Base-by-base conservation (phyloP, 2,888 invertebrate genomes). In the Mellilla xanthometata region DNA sequence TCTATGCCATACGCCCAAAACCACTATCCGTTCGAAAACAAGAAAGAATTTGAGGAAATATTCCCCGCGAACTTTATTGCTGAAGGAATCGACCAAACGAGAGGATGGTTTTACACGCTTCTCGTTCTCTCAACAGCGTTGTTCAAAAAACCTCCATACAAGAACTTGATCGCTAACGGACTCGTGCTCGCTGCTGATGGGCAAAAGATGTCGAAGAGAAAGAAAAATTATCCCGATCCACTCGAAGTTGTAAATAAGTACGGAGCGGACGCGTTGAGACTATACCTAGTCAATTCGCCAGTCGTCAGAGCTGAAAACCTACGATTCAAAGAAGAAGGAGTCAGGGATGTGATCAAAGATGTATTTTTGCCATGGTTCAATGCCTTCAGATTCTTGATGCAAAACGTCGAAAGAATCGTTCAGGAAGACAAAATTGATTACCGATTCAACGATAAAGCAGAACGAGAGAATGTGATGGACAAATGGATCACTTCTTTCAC, bases 31-130 rank as follows among this genome's bases (percentile, higher is more conserved):
- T 99, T 99, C 80, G 97, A 99, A 77, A 95, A 95, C 66, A 92
- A 92, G 58, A 95, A 95, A 69, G 94, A 95, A 42, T 99, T 99
- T 77, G 94, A 96, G 53, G 95, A 95, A 26, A 92, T 93, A 54
- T 99, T 99, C 72, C 99, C 99, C 0, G 99, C 99, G 0, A 98
- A 99, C 87, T 99, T 99, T 72, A 98, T 99, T 70, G 99, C 98
- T n/a, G 99, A 99, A 89, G 99, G 99, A 12, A 97, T 99, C 60
- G 99, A 99, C 83, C 99, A 99, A 88, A 99, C 99, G 0, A 92
- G 99, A 59, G 99, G 99, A 12, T 99, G 99, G 99, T 99, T 99
- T 84, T 99, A 99, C 76, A 99, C 99, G 0, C 90, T 99, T n/a
- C 91, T 99, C 35, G 99, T 99, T 0, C 92, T 99, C 43, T 98